Conservation (phyloP, 2,113 vertebrate species). For the Brachyistius frenatus region DNA sequence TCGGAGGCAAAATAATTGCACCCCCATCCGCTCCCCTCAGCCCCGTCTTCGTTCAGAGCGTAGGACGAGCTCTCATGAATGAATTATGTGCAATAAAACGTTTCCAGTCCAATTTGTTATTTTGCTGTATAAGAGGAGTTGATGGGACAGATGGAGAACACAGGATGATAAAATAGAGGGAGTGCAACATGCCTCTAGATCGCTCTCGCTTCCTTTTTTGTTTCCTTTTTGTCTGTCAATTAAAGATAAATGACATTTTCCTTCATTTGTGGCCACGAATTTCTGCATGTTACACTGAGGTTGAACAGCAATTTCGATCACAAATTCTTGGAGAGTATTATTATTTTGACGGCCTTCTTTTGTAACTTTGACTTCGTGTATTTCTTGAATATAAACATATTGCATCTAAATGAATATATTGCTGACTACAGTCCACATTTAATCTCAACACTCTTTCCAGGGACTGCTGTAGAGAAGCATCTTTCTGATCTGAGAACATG, state of each 20-base stretch:
- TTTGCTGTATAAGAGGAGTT: constrained; percentile 48
- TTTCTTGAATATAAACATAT: too few relatives aligned
- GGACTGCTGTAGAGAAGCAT: background rate
- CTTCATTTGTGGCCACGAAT: too few relatives aligned
- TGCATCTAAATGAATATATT: too few relatives aligned
- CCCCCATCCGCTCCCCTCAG: background rate
- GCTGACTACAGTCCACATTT: too few relatives aligned
- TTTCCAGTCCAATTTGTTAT: constrained; percentile 58
- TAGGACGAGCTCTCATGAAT: constrained; percentile 60
- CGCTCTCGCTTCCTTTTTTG: background rate
- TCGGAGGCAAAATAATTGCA: constrained; percentile 57
- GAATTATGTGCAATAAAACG: constrained; percentile 64
- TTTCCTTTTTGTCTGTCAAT: background rate
- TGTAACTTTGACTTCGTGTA: too few relatives aligned
- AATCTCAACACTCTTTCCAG: background rate
- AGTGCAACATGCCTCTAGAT: background rate
- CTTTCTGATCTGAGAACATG: background rate
- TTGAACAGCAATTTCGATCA: too few relatives aligned
- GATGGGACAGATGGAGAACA: constrained; percentile 30
- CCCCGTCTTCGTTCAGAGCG: constrained; percentile 30
- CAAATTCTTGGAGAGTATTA: too few relatives aligned
- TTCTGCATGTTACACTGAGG: too few relatives aligned
- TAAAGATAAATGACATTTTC: too few relatives aligned
- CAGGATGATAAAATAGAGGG: constrained; percentile 13
- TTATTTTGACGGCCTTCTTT: too few relatives aligned